These are phyloP conservation scores for Microtus ochrogaster DNA, from an alignment of 2,113 vertebrate genomes.

Conservation along the genomic window DNA sequence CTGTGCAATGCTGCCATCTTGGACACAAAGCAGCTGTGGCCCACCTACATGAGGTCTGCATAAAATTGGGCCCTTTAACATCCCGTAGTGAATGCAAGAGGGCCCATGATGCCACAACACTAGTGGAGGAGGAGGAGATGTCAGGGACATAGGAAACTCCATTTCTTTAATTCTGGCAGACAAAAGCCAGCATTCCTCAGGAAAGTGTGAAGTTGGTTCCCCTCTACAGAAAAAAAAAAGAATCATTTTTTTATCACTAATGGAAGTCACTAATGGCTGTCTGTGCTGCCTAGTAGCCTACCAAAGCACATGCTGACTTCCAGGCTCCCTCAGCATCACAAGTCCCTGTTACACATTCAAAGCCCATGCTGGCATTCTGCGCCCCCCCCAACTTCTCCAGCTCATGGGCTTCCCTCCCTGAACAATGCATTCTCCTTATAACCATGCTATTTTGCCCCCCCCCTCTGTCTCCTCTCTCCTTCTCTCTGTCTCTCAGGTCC, in stretches of 20 bases:
- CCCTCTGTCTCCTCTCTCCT: neutral
- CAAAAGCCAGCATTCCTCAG: neutral
- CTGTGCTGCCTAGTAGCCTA: neutral
- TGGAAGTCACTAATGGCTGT: neutral
- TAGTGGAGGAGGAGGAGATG: neutral
- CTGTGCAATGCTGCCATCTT: neutral
- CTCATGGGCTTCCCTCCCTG: neutral
- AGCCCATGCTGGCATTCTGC: neutral
- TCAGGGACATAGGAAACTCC: neutral
- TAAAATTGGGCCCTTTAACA: neutral
- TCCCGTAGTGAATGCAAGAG: neutral
- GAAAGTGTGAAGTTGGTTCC: neutral
- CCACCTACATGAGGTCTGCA: neutral
- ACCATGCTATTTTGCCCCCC: neutral
- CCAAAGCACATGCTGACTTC: neutral
- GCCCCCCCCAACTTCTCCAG: neutral
- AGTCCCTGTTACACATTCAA: neutral
- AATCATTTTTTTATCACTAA: neutral
- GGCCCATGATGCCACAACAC: neutral
- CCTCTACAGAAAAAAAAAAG: neutral
- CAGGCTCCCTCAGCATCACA: neutral
- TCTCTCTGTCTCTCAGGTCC: neutral
- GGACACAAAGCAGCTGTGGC: neutral
- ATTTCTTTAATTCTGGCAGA: neutral
- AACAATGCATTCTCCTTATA: neutral